These are phyloP conservation scores for Epinephelus cyanopodus DNA, from an alignment of 2,113 vertebrate species.

Conservation along the genomic window DNA sequence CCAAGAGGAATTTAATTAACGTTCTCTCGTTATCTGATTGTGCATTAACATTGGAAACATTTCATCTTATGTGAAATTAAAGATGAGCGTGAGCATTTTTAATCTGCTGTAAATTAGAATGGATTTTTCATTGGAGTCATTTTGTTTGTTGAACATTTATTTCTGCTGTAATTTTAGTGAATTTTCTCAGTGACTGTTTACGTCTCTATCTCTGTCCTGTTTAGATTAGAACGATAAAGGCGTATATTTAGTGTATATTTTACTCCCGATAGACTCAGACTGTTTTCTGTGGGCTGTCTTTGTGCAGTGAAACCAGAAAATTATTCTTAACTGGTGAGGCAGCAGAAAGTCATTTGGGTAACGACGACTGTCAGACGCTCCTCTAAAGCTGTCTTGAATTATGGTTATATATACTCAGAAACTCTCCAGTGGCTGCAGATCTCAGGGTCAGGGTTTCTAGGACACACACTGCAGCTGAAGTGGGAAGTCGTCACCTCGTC, in stretches of 20 bases:
- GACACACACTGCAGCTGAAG: background rate
- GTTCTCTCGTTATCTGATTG: constrained; percentile 8
- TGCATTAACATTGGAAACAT: background rate
- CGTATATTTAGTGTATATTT: background rate
- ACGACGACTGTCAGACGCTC: background rate
- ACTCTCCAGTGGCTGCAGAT: background rate
- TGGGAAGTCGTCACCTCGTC: background rate
- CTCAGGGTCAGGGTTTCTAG: background rate
- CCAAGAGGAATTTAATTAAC: background rate
- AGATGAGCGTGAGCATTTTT: background rate
- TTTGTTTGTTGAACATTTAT: background rate
- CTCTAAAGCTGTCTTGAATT: background rate
- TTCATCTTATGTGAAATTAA: background rate
- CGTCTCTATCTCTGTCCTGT: background rate
- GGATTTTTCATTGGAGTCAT: background rate
- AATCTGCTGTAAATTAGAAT: background rate
- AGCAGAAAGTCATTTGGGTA: constrained; percentile 4
- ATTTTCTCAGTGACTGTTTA: background rate
- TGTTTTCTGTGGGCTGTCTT: constrained; percentile 3
- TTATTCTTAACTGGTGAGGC: constrained; percentile 15
- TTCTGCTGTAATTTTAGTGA: background rate
- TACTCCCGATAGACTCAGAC: background rate
- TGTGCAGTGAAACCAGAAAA: constrained; percentile 23
- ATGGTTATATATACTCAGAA: background rate
- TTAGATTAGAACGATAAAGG: constrained; percentile 6